Percentiles rank a stretch among this genome's conserved stretches.
Evolutionary conservation across 1,140 invertebrate genomes (phyloP).

Genomic region (Drusus annulatus): DNA sequence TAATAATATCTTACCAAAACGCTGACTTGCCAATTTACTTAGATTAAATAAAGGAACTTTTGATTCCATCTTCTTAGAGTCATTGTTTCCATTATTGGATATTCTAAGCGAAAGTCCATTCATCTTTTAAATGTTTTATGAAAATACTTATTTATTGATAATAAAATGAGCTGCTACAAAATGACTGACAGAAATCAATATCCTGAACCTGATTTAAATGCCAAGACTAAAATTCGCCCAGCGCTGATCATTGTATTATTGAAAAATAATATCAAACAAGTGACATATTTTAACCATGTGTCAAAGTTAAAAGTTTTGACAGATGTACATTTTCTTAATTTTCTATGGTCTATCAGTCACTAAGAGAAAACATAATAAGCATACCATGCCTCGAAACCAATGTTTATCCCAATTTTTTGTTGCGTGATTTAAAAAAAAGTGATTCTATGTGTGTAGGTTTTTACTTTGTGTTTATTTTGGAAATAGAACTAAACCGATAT

Average conservation of each 20-base stretch:
- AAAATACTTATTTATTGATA: neutral
- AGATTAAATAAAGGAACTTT: conserved; percentile 26
- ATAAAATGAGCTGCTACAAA: neutral
- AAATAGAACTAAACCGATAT: too few species aligned
- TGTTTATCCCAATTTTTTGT: neutral
- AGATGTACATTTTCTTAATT: too few species aligned
- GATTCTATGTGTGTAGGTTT: too few species aligned
- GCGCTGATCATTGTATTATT: too few species aligned
- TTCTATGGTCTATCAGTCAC: too few species aligned
- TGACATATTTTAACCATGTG: conserved; percentile 6
- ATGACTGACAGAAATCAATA: neutral
- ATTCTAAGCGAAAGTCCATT: conserved; percentile 47
- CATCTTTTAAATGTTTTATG: conserved; percentile 36
- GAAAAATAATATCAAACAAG: neutral
- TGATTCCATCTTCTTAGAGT: conserved; percentile 32
- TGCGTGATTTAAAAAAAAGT: too few species aligned
- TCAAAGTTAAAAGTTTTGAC: neutral
- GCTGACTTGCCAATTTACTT: neutral
- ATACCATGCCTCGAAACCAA: neutral
- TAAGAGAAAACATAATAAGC: neutral
- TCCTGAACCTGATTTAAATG: neutral
- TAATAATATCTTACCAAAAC: conserved; percentile 40
- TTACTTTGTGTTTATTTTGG: neutral
- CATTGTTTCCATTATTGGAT: conserved; percentile 20
- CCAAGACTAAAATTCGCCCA: neutral